Evolutionary conservation across 2,797 vertebrate species (phyloP), one percentile per base, ranked within the genome.

Genomic region (Percopsis omiscomaycus): DNA sequence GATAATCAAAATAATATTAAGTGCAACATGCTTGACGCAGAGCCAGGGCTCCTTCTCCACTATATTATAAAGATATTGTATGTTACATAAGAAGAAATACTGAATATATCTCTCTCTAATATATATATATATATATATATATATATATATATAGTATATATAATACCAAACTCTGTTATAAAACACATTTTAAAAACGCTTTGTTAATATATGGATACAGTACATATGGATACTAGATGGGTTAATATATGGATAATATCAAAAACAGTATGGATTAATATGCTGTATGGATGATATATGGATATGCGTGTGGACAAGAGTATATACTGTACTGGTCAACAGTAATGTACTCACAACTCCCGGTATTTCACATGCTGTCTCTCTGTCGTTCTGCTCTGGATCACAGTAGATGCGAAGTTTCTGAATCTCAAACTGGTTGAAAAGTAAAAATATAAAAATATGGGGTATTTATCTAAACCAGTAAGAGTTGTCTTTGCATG

Each of bases 331-430:
- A 42, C 37, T 42, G 8, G 37, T 42, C 37, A 42, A 42, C 37
- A 42, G 6, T 22, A 22, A 22, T 55, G 37, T 88, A 96, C 96
- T 98, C 86, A 99, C 97, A 88, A 94, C 93, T 92, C 94, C 95
- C 2, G 96, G 95, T 88, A 99, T 95, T 90, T 99, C 97, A 91
- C 97, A 98, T 0, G 96, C 94, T 13, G 94, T 96, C 87, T 99
- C 97, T 54, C 96, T 86, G 64, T 84, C 94, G 63, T 97, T 99
- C 89, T 98, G 96, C 84, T 97, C 96, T 30, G 97, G 97, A 77
- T 98, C 95, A 88, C 97, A 99, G 87, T 99, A 99, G 87, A 99
- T 98, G 72, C 97, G 87, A 61, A 99, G 88, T 80, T 98, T 98
- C 88, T 98, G 97, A 77, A 99, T 84, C 85, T 96, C 96, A 90